Evolutionary conservation across 2,797 vertebrate genomes (phyloP), one percentile per base, ranked within the genome.

Genomic region (Typhlichthys eigenmanni): DNA sequence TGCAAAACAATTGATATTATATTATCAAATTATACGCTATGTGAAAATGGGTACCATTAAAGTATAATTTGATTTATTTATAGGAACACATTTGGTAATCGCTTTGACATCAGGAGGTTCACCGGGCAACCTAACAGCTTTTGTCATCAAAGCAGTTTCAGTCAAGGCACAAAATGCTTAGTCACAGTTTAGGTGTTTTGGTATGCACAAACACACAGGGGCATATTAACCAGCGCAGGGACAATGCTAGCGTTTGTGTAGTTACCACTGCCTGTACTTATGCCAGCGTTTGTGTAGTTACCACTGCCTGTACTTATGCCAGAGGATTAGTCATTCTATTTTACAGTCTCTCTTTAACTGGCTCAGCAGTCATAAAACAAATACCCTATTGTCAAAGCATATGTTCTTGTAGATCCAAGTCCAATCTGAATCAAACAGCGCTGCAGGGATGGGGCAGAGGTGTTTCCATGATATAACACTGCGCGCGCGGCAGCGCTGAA

Each of bases 351-450:
- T 73, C 65, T 75, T 86, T 83, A 75, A 78, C 65, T 80, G 76
- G 64, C 75, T 80, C 68, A 58, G 60, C 67, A 81, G 74, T 70
- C 67, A 71, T 68, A 74, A 81, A 81, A 76, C 74, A 86, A 83
- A 85, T 84, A 84, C 83, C 85, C 73, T 68, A 83, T 85, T 80
- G 86, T 83, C 80, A 74, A 58, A 54, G 60, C 86, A 88, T 89
- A 85, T 87, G 88, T 79, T 87, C 69, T 68, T 76, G 66, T 66
- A 72, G 77, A 65, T 79, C 77, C 62, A 53, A 74, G 70, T 81
- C 78, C 83, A 80, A 80, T 72, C 72, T 62, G 69, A 62, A 72
- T 75, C 75, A 80, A 72, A 79, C 69, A 64, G 64, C 70, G 67
- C 49, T 62, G 71, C 2, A 62, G 61, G 74, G 82, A 79, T n/a